Evolutionary conservation across 2,888 invertebrate genomes (phyloP), one percentile per base, ranked within the genome.

Genomic region (Aporophyla nigra): DNA sequence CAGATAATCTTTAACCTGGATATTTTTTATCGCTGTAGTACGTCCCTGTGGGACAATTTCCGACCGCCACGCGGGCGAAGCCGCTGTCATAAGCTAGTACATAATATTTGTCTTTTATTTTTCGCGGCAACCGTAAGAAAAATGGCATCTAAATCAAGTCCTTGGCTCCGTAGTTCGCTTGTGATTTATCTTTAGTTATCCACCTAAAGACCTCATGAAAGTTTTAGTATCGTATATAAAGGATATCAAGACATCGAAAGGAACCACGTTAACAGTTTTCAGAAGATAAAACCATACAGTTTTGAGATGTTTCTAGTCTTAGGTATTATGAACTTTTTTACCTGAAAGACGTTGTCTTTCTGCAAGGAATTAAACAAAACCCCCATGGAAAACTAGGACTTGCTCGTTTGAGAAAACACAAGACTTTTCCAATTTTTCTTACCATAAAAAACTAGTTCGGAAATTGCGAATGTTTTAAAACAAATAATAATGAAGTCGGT

Each of bases 121-220:
- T 68, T 65, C 27, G 16, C 24, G 16, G 43, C 24, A n/a, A 61
- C 70, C n/a, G 27, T 54, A 46, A 80, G 49, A 24, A 66, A 75
- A 61, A 69, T 56, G 67, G 54, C 56, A 75, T 65, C 27, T 65
- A 16, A 21, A 19, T 51, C 16, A 16, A 46, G 54, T 66, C 33
- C 49, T 78, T 33, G 54, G 33, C n/a, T 58, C 19, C 27, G n/a
- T 43, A 46, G 69, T 66, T 76, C 63, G 49, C 14, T 62, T 27
- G 51, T 56, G 68, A 69, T 81, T 72, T 81, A 74, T 81, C 40
- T 79, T 68, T 80, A 65, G 54, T 78, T 59, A 43, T 68, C 43
- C 53, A 68, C 21, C 14, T 51, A 59, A 77, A 83, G 62, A 71
- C 54, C 33, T 58, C 62, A 24, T 83, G 51, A 78, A 68, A 68